Evolutionary conservation across 2,888 invertebrate genomes (phyloP).

Genomic region (Idaea biselata): DNA sequence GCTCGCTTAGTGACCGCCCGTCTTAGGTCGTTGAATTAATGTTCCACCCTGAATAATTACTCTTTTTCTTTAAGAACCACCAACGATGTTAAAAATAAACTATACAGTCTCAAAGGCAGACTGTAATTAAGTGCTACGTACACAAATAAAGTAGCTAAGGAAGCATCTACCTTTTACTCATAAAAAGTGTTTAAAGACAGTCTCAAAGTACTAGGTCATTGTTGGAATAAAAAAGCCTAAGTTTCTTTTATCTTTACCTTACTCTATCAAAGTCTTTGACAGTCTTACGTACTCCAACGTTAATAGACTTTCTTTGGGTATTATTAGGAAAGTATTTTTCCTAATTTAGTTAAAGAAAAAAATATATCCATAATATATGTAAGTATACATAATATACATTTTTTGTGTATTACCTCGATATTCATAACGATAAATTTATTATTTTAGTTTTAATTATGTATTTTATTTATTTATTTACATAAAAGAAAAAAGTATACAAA

Average conservation of each 20-base stretch:
- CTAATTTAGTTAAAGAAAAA: not conserved
- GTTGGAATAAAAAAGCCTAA: not conserved
- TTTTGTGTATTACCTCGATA: no score
- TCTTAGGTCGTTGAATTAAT: constrained; percentile 36
- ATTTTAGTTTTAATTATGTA: no score
- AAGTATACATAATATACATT: no score
- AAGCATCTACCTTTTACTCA: not conserved
- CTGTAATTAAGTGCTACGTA: constrained; percentile 28
- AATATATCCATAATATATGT: not conserved
- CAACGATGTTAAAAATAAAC: constrained; percentile 8
- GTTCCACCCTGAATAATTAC: constrained; percentile 35
- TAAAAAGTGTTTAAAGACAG: not conserved
- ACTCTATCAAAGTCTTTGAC: not conserved
- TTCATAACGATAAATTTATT: no score
- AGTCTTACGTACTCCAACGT: not conserved
- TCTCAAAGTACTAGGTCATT: not conserved
- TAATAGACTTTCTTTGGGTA: not conserved
- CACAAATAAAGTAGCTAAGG: constrained; percentile 9
- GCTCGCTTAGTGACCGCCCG: constrained; percentile 25
- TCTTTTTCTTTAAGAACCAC: constrained; percentile 26
- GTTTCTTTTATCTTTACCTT: not conserved
- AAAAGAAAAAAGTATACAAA: no score
- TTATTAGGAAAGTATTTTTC: not conserved
- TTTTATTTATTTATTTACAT: no score
- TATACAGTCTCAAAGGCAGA: constrained; percentile 15